Evolutionary conservation across 2,888 invertebrate species (phyloP), one percentile per base, ranked within the genome.

Genomic region (Dryadula phaetusa): DNA sequence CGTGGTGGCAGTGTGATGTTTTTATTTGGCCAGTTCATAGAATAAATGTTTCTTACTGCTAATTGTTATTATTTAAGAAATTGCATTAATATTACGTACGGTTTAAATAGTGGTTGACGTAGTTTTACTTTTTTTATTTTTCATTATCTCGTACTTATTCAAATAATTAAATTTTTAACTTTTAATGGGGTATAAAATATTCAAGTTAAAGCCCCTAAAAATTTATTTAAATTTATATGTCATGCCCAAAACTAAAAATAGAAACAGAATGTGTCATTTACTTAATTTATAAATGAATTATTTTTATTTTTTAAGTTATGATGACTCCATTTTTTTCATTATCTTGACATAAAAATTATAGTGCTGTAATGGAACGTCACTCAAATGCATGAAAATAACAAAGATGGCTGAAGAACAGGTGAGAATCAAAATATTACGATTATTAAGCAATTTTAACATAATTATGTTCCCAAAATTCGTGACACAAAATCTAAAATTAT

Each of bases 351-450:
- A 44, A 58, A 62, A 32, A 58, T 54, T 53, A 28, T 42, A 32
- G 54, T 61, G 64, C 64, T 65, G 34, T 56, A 83, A 82, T 82
- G 78, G 80, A 88, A 88, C 86, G 86, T 84, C 79, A 85, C 81
- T 71, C 88, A 87, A 90, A 90, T 92, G 90, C 86, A 79, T 85
- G 88, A 90, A 88, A 91, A 91, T 90, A 92, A 93, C 91, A 92
- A 95, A 95, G 94, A 95, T 95, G 95, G 95, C 95, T 94, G 95
- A 95, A 91, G 95, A 95, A 94, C 95, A 95, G 95, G 95, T 95
- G 94, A 94, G 94, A 90, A 92, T 79, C 90, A 91, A 87, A 92
- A 92, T 90, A 88, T 84, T 86, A 81, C 77, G 76, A 79, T 85
- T 85, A 84, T 75, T 80, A 74, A 66, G 64, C 64, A 76, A 83